Evolutionary conservation across 1,140 invertebrate species (phyloP), one percentile per base, ranked within the genome.

Genomic region (Nylanderia fulva): DNA sequence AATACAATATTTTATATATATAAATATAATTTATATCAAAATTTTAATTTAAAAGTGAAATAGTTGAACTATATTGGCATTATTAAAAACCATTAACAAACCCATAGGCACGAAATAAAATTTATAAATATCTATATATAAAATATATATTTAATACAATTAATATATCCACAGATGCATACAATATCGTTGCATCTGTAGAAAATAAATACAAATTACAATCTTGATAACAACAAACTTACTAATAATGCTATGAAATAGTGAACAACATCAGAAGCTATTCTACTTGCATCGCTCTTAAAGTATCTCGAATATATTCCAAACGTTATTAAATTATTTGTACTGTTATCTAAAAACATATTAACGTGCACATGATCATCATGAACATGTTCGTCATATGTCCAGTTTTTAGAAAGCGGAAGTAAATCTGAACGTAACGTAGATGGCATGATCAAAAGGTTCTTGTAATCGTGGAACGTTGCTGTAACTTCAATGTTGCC

Each of bases 221-320:
- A 72, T 42, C 2, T 79, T 21, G 24, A 33, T 15, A 80, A n/a
- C 0, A 64, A 36, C 6, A 68, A 69, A 36, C 9, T 27, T 1
- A 80, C 1, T 80, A 85, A 39, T 27, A 45, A 58, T 0, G 6
- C 0, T 68, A 80, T 6, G 4, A 48, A 61, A 80, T 58, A 58
- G 48, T 15, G 27, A 4, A 68, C 4, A 58, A 2, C 36, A 27
- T 29, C 45, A 27, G 56, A 68, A 8, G 18, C 18, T 66, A 3
- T 9, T 18, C 6, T 18, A 56, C 13, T 61, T 39, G 54, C 15
- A n/a, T 6, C 15, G 11, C 24, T 83, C 21, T 13, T 71, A 45
- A 85, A 88, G 3, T 85, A 18, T n/a, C 89, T 77, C 0, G 18
- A 6, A 18, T 88, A 90, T 33, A 90, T 36, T 27, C 86, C 85